Conservation (phyloP, 2,888 invertebrate species). For the Nasonovia ribisnigri region DNA sequence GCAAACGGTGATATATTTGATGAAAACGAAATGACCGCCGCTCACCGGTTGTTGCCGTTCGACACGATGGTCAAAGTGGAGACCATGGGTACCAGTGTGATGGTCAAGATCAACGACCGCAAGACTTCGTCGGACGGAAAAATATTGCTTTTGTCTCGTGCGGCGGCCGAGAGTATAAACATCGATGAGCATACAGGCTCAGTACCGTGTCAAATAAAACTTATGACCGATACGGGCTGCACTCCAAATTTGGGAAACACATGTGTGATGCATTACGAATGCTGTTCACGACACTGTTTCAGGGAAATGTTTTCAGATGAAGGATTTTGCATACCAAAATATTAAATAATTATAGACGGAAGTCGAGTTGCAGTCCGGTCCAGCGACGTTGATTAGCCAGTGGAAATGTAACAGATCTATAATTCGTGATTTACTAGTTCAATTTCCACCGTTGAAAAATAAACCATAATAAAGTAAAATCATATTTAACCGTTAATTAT, state of each 20-base stretch:
- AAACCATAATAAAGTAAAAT: neutral
- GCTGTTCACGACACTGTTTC: neutral
- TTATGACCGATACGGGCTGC: neutral
- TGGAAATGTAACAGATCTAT: neutral
- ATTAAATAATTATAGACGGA: neutral
- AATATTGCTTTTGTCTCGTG: neutral
- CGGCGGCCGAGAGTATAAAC: neutral
- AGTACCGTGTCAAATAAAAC: neutral
- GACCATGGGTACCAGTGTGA: neutral
- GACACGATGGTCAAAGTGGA: neutral
- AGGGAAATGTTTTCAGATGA: neutral
- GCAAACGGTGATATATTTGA: neutral
- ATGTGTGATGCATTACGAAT: neutral
- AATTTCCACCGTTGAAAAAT: neutral
- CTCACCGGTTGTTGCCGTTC: neutral
- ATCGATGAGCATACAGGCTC: neutral
- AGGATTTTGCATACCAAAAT: neutral
- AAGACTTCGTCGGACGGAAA: neutral
- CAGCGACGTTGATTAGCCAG: neutral
- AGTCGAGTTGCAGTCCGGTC: neutral
- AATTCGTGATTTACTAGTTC: neutral
- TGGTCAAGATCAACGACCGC: slow-evolving; percentile 10
- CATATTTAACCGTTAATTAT: neutral
- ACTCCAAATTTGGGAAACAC: neutral
- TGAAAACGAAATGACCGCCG: neutral